Conservation (phyloP, 2,888 invertebrate species). For the Lottia gigantea region DNA sequence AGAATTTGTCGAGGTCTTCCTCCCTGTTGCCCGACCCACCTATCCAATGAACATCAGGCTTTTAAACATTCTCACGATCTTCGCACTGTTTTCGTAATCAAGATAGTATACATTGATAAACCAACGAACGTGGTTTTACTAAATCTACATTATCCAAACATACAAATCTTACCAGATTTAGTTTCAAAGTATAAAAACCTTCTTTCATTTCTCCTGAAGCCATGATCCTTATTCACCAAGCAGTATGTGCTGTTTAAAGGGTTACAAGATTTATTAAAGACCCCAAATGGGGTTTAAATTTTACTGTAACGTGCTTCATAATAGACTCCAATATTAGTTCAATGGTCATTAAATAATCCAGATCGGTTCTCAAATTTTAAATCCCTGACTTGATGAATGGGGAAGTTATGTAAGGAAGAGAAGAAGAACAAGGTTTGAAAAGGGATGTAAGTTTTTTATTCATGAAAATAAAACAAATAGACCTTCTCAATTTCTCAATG, state of each 20-base stretch:
- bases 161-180: background rate
- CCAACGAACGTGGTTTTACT: background rate
- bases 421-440: too few species aligned
- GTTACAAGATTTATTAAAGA: background rate
- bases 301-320: background rate
- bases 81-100: background rate
- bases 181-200: background rate
- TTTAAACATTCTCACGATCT: background rate
- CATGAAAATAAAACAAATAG: too few species aligned
- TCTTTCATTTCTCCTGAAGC: background rate
- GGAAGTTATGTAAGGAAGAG: too few species aligned
- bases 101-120: background rate
- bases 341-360: background rate
- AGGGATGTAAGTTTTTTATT: too few species aligned
- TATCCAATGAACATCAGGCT: background rate
- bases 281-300: background rate
- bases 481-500: too few species aligned
- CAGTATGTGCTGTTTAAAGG: slow-evolving; percentile 3
- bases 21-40: background rate
- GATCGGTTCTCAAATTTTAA: background rate
- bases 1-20: too few species aligned
- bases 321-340: background rate
- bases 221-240: too few species aligned
- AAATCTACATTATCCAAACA: background rate
- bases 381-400: background rate